Evolutionary conservation across 2,797 vertebrate species (phyloP), one percentile per base, ranked within the genome.

Genomic region (Rhincodon typus): DNA sequence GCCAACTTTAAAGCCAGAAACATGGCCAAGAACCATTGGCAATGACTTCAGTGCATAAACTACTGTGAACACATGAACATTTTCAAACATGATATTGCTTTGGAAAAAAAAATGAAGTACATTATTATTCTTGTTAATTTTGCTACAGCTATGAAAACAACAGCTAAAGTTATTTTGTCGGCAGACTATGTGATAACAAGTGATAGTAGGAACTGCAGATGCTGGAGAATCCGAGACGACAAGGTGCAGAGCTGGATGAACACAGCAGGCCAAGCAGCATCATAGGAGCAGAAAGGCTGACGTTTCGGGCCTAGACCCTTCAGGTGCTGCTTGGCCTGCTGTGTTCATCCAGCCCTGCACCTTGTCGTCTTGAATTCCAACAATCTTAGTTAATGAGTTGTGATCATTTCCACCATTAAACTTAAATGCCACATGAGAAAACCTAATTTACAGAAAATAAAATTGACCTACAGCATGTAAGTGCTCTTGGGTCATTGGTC

Each of bases 391-490:
- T 95, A 95, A 74, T 95, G 72, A 57, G 30, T 95, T 77, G 94
- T 74, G 69, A 77, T 95, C 17, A 77, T 77, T 95, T 74, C 46
- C 94, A 50, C 27, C 69, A 95, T 95, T 69, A 34, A 95, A 74
- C 70, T 57, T 95, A 95, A 95, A 95, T 57, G n/a, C 94, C 94
- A 77, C 50, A 77, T 21, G 27, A 74, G 46, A 8, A 72, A 95
- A 57, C 46, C 94, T 25, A 95, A n/a, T 95, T 70, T 95, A 95
- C 42, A 34, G 70, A 74, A 95, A 95, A 53, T 77, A 95, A 95
- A 21, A 50, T 95, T 95, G 94, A 95, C 69, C 70, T 13, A 77
- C 94, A 95, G 50, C 42, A 53, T 95, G 30, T 95, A n/a, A 95
- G 50, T 95, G 42, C 46, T 77, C 57, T 0, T 95, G 46, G 70